A percentile compares a stretch with the other conserved stretches of the same genome.
Evolutionary conservation across 2,113 vertebrate species (phyloP).

Genomic region (Malurus cyaneus): DNA sequence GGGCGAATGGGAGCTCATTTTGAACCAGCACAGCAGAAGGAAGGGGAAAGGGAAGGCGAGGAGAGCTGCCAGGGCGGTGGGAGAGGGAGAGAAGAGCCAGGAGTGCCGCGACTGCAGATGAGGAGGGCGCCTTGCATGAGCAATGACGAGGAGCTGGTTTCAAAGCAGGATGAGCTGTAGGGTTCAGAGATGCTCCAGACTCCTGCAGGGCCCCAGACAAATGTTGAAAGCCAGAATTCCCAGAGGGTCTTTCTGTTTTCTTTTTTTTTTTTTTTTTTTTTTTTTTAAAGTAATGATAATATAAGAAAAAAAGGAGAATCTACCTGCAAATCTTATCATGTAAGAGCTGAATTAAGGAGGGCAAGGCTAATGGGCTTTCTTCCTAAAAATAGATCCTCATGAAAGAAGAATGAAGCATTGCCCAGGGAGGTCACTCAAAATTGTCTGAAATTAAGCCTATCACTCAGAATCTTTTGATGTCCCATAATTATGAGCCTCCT

Average conservation of each 20-base stretch:
- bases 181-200: slow-evolving; percentile 51
- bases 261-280: not conserved
- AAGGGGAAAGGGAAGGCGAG: not conserved
- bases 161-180: slow-evolving; percentile 35
- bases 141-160: not conserved
- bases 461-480: slow-evolving; percentile 20
- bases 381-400: slow-evolving; percentile 47
- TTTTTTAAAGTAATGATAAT: not conserved
- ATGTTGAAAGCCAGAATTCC: slow-evolving; percentile 53
- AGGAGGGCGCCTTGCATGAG: not conserved
- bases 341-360: slow-evolving; percentile 15
- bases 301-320: not conserved
- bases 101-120: slow-evolving; percentile 18
- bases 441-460: slow-evolving; percentile 20
- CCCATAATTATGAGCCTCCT: slow-evolving; percentile 50
- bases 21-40: not conserved
- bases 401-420: slow-evolving; percentile 41
- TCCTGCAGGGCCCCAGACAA: slow-evolving; percentile 57
- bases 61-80: not conserved
- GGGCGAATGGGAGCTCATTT: not conserved
- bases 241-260: slow-evolving; percentile 26
- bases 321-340: slow-evolving; percentile 32
- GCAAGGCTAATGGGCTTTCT: slow-evolving; percentile 6
- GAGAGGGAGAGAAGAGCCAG: not conserved
- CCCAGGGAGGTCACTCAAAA: slow-evolving; percentile 44